Conservation (phyloP, 1,140 invertebrate genomes). For the Conus ventricosus region DNA sequence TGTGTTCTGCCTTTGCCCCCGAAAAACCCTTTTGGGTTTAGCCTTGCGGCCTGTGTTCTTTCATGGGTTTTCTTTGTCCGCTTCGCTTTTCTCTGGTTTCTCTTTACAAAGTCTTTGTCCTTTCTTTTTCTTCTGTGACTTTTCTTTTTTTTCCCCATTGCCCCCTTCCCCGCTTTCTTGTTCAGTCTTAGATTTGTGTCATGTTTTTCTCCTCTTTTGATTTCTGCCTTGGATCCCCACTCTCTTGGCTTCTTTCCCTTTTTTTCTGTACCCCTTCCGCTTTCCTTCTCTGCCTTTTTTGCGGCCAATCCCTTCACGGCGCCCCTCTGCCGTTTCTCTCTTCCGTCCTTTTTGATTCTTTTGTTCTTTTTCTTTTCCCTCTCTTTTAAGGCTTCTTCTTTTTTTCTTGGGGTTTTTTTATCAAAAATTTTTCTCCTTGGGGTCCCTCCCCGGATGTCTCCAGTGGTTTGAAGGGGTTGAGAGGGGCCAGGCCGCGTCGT, state of each 20-base stretch:
- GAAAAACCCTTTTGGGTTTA: slow-evolving; percentile 64
- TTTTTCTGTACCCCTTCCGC: slow-evolving; percentile 44
- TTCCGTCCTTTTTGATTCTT: background rate
- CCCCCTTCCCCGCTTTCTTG: slow-evolving; percentile 34
- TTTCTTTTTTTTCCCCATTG: slow-evolving; percentile 37
- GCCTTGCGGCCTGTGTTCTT: slow-evolving; percentile 47
- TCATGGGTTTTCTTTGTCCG: slow-evolving; percentile 47
- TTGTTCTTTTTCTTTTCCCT: slow-evolving; percentile 36
- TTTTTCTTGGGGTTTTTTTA: slow-evolving; percentile 52
- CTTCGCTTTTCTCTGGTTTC: slow-evolving; percentile 45
- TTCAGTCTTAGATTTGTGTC: slow-evolving; percentile 47
- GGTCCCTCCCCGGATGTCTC: slow-evolving; percentile 60
- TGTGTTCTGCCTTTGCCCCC: slow-evolving; percentile 67
- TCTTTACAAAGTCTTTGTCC: slow-evolving; percentile 35
- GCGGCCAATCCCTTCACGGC: slow-evolving; percentile 51
- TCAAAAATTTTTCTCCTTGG: slow-evolving; percentile 54
- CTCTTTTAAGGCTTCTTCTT: slow-evolving; percentile 52
- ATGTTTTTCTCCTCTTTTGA: slow-evolving; percentile 10
- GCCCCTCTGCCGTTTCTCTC: slow-evolving; percentile 56
- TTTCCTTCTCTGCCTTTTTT: slow-evolving; percentile 54
- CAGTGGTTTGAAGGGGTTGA: slow-evolving; percentile 55
- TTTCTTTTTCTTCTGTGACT: slow-evolving; percentile 47
- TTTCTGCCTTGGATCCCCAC: background rate
- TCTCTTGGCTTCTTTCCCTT: slow-evolving; percentile 39
- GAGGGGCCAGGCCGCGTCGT: slow-evolving; percentile 58